Evolutionary conservation across 2,888 invertebrate species (phyloP).

Genomic region (Rapana venosa): DNA sequence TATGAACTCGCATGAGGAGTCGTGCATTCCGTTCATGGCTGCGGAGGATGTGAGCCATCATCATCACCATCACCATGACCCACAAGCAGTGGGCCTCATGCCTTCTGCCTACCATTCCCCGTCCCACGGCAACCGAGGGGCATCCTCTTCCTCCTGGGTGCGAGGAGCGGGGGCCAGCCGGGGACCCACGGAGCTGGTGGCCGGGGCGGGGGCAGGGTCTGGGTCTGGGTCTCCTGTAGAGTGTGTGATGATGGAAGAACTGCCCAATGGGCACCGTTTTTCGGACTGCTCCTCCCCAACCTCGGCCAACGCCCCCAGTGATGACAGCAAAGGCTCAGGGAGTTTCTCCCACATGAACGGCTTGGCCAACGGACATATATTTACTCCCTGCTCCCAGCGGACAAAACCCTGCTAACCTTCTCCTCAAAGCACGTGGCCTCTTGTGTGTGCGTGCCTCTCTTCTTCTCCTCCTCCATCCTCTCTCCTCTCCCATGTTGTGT

Average conservation of each 20-base stretch:
- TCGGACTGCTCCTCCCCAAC: slow-evolving; percentile 60
- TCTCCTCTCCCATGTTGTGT: not conserved
- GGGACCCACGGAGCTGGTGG: slow-evolving; percentile 34
- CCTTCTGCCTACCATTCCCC: slow-evolving; percentile 39
- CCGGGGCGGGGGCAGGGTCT: slow-evolving; percentile 31
- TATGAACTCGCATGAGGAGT: slow-evolving; percentile 31
- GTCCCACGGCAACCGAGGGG: slow-evolving; percentile 39
- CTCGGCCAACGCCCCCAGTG: slow-evolving; percentile 62
- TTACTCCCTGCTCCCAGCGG: slow-evolving; percentile 76
- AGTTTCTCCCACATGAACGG: slow-evolving; percentile 72
- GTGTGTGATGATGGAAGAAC: slow-evolving; percentile 59
- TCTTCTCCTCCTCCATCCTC: not conserved
- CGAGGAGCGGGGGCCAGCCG: slow-evolving; percentile 41
- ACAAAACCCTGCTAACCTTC: slow-evolving; percentile 64
- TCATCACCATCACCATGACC: slow-evolving; percentile 6
- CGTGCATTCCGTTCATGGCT: slow-evolving; percentile 37
- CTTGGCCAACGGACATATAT: slow-evolving; percentile 74
- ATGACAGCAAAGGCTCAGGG: slow-evolving; percentile 72
- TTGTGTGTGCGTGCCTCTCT: not conserved
- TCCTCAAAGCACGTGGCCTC: not conserved
- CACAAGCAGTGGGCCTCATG: slow-evolving; percentile 14
- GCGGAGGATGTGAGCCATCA: slow-evolving; percentile 33
- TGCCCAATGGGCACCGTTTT: slow-evolving; percentile 55
- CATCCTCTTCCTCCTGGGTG: slow-evolving; percentile 38
- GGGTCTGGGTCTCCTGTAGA: slow-evolving; percentile 56